phyloP scores from a whole-genome alignment of 2,888 invertebrate genomes.

The Temnothorax rugatulus region DNA sequence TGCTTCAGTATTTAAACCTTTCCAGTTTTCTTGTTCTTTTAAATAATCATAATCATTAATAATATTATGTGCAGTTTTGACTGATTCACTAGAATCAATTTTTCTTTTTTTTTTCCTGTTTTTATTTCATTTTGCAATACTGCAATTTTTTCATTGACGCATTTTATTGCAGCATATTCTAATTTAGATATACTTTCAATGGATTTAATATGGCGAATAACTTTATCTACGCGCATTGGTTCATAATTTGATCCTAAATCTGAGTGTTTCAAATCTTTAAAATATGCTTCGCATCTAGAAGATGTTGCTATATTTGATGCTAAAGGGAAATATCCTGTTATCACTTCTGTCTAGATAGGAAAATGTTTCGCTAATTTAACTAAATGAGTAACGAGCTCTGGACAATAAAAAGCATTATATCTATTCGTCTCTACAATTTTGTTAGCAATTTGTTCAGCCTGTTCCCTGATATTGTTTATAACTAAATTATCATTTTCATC shows the following conservation, averaged over 20 bases:
- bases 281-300: not conserved
- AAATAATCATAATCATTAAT: not conserved
- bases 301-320: not conserved
- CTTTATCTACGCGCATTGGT: not conserved
- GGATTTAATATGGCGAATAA: not conserved
- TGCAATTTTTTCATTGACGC: not conserved
- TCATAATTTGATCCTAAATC: not conserved
- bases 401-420: not conserved
- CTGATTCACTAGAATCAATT: not conserved
- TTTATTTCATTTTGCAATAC: not conserved
- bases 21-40: constrained; percentile 7
- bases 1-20: constrained; percentile 2
- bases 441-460: not conserved
- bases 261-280: constrained; percentile 2
- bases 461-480: not conserved
- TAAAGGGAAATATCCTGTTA: not conserved
- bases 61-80: not conserved
- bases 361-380: not conserved
- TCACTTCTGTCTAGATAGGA: not conserved
- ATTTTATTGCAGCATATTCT: constrained; percentile 1
- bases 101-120: not conserved
- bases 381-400: not conserved
- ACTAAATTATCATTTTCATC: not conserved
- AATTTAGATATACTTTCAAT: constrained; percentile 11
- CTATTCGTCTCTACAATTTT: not conserved